These are phyloP conservation scores for Podilymbus podiceps DNA, from an alignment of 2,113 vertebrate species.

Conservation along the genomic window DNA sequence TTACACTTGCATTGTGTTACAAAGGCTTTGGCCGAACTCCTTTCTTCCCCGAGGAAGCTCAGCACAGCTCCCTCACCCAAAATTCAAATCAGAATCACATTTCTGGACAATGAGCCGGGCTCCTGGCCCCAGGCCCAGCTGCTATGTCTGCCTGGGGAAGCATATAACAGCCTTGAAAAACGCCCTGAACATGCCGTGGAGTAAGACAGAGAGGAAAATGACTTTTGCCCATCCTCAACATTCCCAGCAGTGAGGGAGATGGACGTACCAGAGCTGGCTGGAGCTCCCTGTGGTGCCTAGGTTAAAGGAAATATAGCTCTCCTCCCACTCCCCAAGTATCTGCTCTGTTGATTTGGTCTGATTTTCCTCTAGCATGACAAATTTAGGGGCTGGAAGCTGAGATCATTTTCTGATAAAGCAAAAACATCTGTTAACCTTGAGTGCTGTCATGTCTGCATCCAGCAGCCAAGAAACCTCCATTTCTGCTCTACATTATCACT, in stretches of 20 bases:
- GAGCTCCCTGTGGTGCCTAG: background rate
- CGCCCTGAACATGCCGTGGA: background rate
- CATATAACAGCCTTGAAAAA: background rate
- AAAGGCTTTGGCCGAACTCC: background rate
- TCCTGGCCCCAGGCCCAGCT: slow-evolving; percentile 21
- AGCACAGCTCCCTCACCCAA: background rate
- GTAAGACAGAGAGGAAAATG: background rate
- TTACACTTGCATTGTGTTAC: background rate
- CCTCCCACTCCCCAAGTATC: background rate
- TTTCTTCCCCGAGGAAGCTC: background rate
- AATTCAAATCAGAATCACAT: slow-evolving; percentile 40
- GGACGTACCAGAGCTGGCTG: background rate
- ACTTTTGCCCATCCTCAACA: background rate
- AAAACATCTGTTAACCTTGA: slow-evolving; percentile 48
- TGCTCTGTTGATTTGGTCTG: background rate
- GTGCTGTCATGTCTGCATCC: background rate
- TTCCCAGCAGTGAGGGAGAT: background rate
- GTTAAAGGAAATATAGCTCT: background rate
- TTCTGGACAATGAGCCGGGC: background rate
- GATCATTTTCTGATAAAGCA: slow-evolving; percentile 57
- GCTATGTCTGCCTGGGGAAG: background rate
- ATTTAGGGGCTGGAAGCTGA: slow-evolving; percentile 24
- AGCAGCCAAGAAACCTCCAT: background rate
- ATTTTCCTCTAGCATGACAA: background rate
- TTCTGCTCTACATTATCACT: slow-evolving; percentile 4